These are phyloP conservation scores for Melitaea athalia DNA, from an alignment of 2,888 invertebrate genomes.

Conservation along the genomic window DNA sequence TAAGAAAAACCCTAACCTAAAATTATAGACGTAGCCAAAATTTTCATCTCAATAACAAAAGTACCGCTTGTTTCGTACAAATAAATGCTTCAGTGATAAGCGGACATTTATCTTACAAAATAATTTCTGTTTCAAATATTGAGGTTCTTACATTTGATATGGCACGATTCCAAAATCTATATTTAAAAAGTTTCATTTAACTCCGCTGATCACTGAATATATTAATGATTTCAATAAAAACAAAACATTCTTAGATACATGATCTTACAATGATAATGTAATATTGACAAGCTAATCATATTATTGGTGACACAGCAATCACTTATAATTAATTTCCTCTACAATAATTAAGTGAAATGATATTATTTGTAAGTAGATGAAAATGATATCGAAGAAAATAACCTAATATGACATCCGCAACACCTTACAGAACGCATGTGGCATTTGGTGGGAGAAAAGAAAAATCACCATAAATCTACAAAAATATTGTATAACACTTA, in stretches of 20 bases:
- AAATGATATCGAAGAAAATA: constrained; percentile 64
- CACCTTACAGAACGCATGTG: constrained; percentile 53
- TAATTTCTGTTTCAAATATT: constrained; percentile 42
- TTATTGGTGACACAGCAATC: constrained; percentile 82
- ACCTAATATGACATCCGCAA: constrained; percentile 70
- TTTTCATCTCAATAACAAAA: constrained; percentile 43
- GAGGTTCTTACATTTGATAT: constrained; percentile 48
- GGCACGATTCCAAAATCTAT: constrained; percentile 50
- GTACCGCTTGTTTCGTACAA: constrained; percentile 36
- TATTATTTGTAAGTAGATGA: constrained; percentile 54
- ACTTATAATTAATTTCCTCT: constrained; percentile 71
- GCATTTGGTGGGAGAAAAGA: constrained; percentile 80
- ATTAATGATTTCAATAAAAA: constrained; percentile 47
- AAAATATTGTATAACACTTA: constrained; percentile 81
- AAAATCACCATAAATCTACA: constrained; percentile 75
- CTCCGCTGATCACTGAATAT: constrained; percentile 64
- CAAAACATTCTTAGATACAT: constrained; percentile 53
- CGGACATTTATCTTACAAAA: constrained; percentile 46
- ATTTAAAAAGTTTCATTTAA: constrained; percentile 37
- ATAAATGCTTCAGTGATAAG: constrained; percentile 61
- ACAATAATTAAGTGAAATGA: constrained; percentile 65
- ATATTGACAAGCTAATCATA: constrained; percentile 71
- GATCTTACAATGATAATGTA: constrained; percentile 63
- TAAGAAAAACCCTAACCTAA: constrained; percentile 72
- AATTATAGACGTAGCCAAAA: constrained; percentile 61